Evolutionary conservation across 2,888 invertebrate species (phyloP), one percentile per base, ranked within the genome.

Genomic region (Abrostola tripartita): DNA sequence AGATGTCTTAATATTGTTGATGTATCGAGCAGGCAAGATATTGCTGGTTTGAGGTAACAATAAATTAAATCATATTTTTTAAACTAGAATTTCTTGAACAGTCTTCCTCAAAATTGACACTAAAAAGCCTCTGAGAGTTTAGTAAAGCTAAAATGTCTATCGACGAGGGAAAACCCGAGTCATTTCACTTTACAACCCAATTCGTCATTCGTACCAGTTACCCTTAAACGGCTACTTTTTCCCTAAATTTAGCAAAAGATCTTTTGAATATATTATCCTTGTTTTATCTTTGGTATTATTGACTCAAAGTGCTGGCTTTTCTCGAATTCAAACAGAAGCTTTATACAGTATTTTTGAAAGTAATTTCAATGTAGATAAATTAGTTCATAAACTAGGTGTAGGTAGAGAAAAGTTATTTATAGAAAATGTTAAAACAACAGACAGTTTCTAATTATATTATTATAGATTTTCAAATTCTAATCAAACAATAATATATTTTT

Each of bases 131-230:
- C 65, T 4, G 81, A 84, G 74, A 84, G 85, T 80, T 80, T 75
- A 81, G 81, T 85, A 79, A 85, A 83, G 71, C 81, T 79, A 76
- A 88, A 89, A 90, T 84, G 89, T 89, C 74, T 79, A 81, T 85
- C 81, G 84, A 68, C 87, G 61, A 40, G 85, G 87, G 86, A 88
- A 79, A 79, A 65, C 79, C 83, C 75, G 81, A 85, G 86, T 85
- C 86, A 85, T 85, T 87, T 84, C 85, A 85, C 79, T 86, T 88
- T 83, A 82, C 79, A 81, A 78, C 79, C 74, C 75, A 76, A 85
- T 88, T 82, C 80, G 74, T 89, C 83, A 86, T 83, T 84, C 74
- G 78, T 81, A 74, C 71, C 71, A 76, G 72, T 61, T 63, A 52
- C 58, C 50, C 61, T 70, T 66, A 78, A 81, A 73, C 53, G 72